Evolutionary conservation across 2,888 invertebrate genomes (phyloP).

Genomic region (Hanleya hanleyi): DNA sequence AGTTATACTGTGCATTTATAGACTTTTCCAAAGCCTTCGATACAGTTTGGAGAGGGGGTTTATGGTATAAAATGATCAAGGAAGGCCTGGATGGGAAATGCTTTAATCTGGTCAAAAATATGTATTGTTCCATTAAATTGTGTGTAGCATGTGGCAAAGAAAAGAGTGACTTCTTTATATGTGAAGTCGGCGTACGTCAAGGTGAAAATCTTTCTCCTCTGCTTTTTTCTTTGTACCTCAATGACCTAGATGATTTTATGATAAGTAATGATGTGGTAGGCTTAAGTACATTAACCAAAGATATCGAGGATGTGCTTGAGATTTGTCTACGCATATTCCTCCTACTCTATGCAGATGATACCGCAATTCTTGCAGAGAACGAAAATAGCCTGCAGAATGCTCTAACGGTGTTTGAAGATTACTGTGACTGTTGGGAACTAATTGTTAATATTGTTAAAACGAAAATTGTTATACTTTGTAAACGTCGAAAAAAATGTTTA

Average conservation of each 20-base stretch:
- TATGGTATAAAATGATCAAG: not conserved
- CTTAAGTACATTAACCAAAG: not conserved
- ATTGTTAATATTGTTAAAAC: too few species aligned
- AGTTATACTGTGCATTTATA: not conserved
- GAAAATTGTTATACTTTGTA: too few species aligned
- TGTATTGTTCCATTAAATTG: not conserved
- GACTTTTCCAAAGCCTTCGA: constrained; percentile 10
- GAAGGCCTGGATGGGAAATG: not conserved
- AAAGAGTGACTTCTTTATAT: too few species aligned
- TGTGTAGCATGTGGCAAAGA: too few species aligned
- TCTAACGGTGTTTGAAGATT: too few species aligned
- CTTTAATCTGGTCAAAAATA: not conserved
- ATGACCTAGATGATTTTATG: constrained; percentile 3
- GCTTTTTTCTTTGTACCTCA: not conserved
- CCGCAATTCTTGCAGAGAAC: not conserved
- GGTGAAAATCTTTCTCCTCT: too few species aligned
- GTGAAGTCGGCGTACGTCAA: too few species aligned
- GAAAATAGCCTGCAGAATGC: constrained; percentile 10
- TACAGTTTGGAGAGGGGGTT: constrained; percentile 3
- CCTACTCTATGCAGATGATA: constrained; percentile 14
- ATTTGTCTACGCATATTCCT: not conserved
- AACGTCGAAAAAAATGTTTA: too few species aligned
- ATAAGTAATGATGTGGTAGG: not conserved
- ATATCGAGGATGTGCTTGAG: not conserved
- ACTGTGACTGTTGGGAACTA: too few species aligned